Conservation (phyloP, 2,888 invertebrate species). For the Leptopilina myrica region DNA sequence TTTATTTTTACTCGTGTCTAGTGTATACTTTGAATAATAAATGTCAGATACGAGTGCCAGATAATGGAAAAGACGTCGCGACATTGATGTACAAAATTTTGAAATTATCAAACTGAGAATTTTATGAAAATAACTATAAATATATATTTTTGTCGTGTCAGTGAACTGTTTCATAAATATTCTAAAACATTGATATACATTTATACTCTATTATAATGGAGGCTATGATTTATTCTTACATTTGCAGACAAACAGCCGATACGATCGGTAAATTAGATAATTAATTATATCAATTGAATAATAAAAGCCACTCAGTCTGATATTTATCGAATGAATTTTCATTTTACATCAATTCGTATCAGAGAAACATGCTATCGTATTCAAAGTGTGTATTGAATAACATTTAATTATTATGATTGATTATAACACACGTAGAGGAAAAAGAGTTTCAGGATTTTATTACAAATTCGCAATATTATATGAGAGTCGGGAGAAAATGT, state of each 20-base stretch:
- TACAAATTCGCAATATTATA: too few species aligned
- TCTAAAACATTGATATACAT: conserved; percentile 11
- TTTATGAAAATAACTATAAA: neutral
- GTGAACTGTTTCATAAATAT: conserved; percentile 17
- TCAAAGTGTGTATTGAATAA: neutral
- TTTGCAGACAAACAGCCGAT: conserved; percentile 26
- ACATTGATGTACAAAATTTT: too few species aligned
- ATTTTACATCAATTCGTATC: neutral
- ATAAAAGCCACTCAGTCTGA: conserved; percentile 27
- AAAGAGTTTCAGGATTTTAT: too few species aligned
- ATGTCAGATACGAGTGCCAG: too few species aligned
- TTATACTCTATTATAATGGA: neutral
- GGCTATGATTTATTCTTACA: conserved; percentile 19
- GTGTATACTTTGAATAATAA: too few species aligned
- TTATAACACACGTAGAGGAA: too few species aligned
- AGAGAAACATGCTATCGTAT: neutral
- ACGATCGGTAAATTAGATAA: conserved; percentile 25
- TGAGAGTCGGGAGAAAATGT: too few species aligned
- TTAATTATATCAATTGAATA: conserved; percentile 28
- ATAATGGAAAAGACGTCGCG: too few species aligned
- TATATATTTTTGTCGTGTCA: neutral
- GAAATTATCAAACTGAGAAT: conserved; percentile 3
- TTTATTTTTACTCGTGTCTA: too few species aligned
- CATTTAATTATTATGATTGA: neutral
- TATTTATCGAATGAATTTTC: conserved; percentile 31